A percentile compares a stretch with the other conserved stretches of the same genome.
These are phyloP conservation scores for Ctenodactylus gundi DNA, from an alignment of 2,113 vertebrate genomes.

Conservation along the genomic window DNA sequence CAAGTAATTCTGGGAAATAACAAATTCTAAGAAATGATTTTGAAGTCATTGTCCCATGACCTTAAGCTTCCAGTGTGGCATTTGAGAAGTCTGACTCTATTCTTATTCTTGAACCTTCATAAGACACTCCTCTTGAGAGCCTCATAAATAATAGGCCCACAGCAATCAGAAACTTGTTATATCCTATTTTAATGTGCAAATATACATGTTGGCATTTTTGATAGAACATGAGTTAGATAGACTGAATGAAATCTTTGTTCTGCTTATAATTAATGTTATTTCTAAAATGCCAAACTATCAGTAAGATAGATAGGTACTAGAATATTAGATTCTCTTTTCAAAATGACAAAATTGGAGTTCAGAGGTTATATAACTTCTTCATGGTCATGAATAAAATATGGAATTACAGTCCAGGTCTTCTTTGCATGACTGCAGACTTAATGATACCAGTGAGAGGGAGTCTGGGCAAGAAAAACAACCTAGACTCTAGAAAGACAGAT, in stretches of 20 bases:
- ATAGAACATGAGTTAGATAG: background rate
- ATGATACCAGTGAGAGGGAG: background rate
- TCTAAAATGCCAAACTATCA: background rate
- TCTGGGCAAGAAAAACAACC: background rate
- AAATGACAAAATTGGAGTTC: background rate
- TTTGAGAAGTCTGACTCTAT: background rate
- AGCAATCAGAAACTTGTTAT: background rate
- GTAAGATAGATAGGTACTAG: background rate
- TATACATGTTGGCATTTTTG: background rate
- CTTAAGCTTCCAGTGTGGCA: background rate
- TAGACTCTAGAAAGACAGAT: slow-evolving; percentile 20
- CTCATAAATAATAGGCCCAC: background rate
- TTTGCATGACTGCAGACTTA: background rate
- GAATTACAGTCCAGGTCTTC: background rate
- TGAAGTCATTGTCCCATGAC: background rate
- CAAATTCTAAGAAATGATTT: background rate
- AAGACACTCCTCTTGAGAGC: background rate
- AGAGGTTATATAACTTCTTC: background rate
- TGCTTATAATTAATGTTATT: background rate
- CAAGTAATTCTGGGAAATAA: slow-evolving; percentile 20
- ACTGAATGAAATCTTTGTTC: background rate
- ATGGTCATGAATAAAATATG: background rate
- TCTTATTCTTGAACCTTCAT: background rate
- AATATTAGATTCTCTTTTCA: background rate
- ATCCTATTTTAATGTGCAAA: background rate